phyloP scores from a whole-genome alignment of 2,888 invertebrate species.

The Mythimna impura region DNA sequence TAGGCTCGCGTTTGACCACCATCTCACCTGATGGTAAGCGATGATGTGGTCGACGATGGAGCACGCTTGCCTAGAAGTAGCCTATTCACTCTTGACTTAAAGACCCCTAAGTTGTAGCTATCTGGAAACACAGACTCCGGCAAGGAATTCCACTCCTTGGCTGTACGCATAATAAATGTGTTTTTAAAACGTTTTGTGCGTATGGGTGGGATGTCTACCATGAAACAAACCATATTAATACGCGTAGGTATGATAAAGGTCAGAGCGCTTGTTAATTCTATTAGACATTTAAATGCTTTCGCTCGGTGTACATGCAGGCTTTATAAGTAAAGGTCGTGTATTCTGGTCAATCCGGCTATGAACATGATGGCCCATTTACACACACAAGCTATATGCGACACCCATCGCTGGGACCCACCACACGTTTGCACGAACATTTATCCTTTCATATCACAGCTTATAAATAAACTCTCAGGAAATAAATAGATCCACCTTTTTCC shows the following conservation, averaged over 20 bases:
- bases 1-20: too few species aligned
- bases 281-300: constrained; percentile 48
- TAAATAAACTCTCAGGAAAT: constrained; percentile 59
- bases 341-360: constrained; percentile 67
- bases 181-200: too few species aligned
- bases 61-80: too few species aligned
- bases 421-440: constrained; percentile 58
- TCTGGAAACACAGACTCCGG: too few species aligned
- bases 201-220: too few species aligned
- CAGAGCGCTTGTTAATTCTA: constrained; percentile 40
- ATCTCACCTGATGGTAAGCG: too few species aligned
- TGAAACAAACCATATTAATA: constrained; percentile 22
- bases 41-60: too few species aligned
- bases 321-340: constrained; percentile 64
- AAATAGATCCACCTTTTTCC: constrained; percentile 41
- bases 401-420: constrained; percentile 56
- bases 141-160: too few species aligned
- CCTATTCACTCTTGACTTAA: too few species aligned
- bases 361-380: constrained; percentile 66
- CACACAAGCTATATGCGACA: constrained; percentile 68
- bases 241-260: constrained; percentile 41
- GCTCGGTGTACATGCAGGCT: constrained; percentile 37
- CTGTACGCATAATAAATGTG: too few species aligned
- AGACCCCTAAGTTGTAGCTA: too few species aligned
- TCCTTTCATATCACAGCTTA: constrained; percentile 59